Base-by-base conservation (phyloP, 2,797 vertebrate genomes). In the Myotis pilosus region DNA sequence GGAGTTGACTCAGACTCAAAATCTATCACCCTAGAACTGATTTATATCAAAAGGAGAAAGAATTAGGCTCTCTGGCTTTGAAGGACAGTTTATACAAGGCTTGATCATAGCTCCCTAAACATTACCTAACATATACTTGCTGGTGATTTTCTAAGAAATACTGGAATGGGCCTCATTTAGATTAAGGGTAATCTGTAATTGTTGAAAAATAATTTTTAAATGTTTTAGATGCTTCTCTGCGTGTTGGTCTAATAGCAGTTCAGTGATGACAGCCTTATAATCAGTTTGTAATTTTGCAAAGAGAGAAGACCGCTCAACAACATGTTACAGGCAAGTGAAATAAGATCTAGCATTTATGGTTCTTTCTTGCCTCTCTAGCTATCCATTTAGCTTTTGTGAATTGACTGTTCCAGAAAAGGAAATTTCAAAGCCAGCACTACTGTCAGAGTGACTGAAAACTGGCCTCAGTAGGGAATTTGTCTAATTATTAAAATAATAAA, bases 31-130 rank as follows among this genome's bases (percentile, higher is more conserved):
- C 93, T 8, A 51, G 15, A 44, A 72, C 8, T 76, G 13, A 87
- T 87, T 79, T 82, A 38, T 87, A 49, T 68, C 30, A 88, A 91
- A 91, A 88, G 83, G 72, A 64, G 79, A 95, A 91, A 91, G 33
- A 8, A 51, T 51, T 11, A 30, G 33, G 0, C 15, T 76, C 51
- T 57, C 15, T 94, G 62, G 16, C 60, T 72, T 68, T 78, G 84
- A 88, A 92, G 28, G 30, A 90, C 85, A 53, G 79, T 89, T 94
- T 81, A 60, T 44, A 79, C 16, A 81, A 33, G 2, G 28, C 19
- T 49, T 68, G 4, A 15, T 72, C 11, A 44, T 16, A 51, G 23
- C 12, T 92, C 33, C 5, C 44, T 55, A 57, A 76, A 17, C 2
- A 23, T 92, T 82, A 71, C n/a, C 53, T 80, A 22, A 17, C 55